A percentile compares a stretch with the other conserved stretches of the same genome.
These are phyloP conservation scores for Corynorhinus townsendii DNA, from an alignment of 2,113 vertebrate genomes.

Conservation along the genomic window DNA sequence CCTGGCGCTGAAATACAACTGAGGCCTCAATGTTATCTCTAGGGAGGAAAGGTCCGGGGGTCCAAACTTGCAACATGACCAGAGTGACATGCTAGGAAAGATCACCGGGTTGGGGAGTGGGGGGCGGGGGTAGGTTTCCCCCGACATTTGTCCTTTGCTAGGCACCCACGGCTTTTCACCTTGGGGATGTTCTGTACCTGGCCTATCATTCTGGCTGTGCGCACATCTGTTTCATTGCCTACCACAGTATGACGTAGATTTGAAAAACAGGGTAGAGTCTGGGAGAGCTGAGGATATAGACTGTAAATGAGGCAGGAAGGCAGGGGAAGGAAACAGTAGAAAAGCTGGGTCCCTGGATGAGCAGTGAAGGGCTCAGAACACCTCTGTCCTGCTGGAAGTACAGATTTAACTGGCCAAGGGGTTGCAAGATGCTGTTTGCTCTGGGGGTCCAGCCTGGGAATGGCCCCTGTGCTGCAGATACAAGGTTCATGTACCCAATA, in stretches of 20 bases:
- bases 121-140: too few relatives aligned
- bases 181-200: too few relatives aligned
- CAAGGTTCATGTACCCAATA: not conserved
- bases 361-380: rapidly evolving
- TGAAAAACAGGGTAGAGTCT: not conserved
- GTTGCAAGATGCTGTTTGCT: not conserved
- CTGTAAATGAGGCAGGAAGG: not conserved
- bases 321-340: not conserved
- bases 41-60: too few relatives aligned
- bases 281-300: not conserved
- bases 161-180: too few relatives aligned
- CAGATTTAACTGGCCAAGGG: not conserved
- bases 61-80: too few relatives aligned
- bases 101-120: too few relatives aligned
- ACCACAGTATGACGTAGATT: not conserved
- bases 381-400: rapidly evolving
- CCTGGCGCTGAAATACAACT: too few relatives aligned
- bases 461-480: not conserved
- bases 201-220: too few relatives aligned
- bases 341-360: not conserved
- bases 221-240: too few relatives aligned
- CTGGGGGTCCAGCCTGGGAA: not conserved
- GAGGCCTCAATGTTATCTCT: too few relatives aligned
- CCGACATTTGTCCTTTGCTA: too few relatives aligned
- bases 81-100: too few relatives aligned